phyloP scores from a whole-genome alignment of 2,888 invertebrate genomes.

The Pristionchus fissidentatus region DNA sequence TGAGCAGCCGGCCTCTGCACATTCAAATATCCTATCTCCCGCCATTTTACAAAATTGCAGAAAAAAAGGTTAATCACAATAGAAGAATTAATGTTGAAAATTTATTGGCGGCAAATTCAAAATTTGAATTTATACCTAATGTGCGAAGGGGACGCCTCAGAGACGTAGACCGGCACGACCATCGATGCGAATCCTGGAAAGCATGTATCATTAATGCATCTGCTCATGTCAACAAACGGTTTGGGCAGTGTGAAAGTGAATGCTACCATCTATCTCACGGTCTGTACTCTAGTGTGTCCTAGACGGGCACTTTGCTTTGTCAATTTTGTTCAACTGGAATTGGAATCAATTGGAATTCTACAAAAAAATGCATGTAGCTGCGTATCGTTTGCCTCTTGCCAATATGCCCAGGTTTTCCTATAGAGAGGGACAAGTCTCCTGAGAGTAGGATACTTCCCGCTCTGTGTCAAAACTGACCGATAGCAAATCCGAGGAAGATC shows the following conservation, averaged over 20 bases:
- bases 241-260: background rate
- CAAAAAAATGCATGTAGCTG: background rate
- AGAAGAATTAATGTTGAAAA: background rate
- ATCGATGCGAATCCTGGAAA: slow-evolving; percentile 73
- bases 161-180: slow-evolving; percentile 80
- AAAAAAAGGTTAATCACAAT: background rate
- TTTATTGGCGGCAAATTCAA: no score
- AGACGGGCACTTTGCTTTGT: background rate
- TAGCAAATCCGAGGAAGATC: slow-evolving; percentile 63
- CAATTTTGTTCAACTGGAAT: no score
- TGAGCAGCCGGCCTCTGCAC: slow-evolving; percentile 54
- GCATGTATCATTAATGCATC: background rate
- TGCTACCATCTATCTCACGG: background rate
- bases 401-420: background rate
- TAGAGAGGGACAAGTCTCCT: background rate
- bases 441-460: background rate
- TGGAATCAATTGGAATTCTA: no score
- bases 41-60: background rate
- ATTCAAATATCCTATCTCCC: background rate
- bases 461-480: slow-evolving; percentile 53
- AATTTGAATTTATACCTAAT: slow-evolving; percentile 76
- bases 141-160: slow-evolving; percentile 78
- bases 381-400: background rate
- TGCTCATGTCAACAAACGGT: background rate
- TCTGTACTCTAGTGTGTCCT: background rate